Evolutionary conservation across 2,113 vertebrate species (phyloP).

Genomic region (Saguinus midas): DNA sequence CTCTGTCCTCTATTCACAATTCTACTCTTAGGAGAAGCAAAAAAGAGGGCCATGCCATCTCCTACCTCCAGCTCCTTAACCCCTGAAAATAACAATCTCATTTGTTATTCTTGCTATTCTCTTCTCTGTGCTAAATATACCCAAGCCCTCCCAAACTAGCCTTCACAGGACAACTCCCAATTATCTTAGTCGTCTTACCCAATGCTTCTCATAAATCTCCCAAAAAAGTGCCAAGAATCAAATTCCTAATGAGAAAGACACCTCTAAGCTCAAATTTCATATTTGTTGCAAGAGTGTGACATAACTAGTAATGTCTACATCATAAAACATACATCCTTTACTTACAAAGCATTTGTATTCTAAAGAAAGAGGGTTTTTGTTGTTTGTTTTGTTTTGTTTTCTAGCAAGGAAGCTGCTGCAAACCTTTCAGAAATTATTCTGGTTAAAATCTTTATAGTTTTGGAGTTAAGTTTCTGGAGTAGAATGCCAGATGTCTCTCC

Average conservation of each 20-base stretch:
- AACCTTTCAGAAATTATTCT: neutral
- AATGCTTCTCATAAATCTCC: neutral
- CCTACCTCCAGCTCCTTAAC: neutral
- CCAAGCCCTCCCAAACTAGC: neutral
- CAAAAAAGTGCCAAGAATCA: neutral
- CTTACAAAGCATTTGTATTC: neutral
- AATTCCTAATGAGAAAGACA: neutral
- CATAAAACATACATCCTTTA: neutral
- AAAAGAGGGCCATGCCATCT: neutral
- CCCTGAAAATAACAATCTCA: neutral
- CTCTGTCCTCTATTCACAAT: neutral
- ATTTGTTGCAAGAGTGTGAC: neutral
- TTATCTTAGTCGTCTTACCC: neutral
- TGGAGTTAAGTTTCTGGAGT: neutral
- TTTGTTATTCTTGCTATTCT: neutral
- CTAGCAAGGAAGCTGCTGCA: neutral
- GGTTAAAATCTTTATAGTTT: neutral
- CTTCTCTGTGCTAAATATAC: neutral
- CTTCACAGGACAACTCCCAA: neutral
- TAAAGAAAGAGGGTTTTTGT: neutral
- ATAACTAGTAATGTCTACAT: rapidly evolving
- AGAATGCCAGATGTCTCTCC: neutral
- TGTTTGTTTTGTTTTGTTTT: neutral
- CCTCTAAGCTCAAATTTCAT: neutral
- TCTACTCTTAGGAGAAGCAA: neutral